Base-by-base conservation (phyloP, 1,140 invertebrate species). In the Drosophila ercepeae region DNA sequence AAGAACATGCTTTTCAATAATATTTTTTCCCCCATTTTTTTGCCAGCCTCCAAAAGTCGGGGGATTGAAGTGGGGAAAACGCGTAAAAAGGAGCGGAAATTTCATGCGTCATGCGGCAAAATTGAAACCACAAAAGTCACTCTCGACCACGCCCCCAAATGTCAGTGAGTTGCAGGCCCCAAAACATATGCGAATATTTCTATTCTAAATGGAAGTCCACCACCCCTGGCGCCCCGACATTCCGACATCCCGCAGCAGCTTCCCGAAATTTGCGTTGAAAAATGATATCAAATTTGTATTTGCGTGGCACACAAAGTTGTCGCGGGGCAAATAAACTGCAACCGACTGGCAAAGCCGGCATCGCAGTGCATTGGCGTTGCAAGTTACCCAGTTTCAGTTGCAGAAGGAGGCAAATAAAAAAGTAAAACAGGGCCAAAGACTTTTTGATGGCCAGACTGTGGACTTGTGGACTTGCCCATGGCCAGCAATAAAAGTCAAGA, bases 401-500 rank as follows among this genome's bases (percentile, higher is more conserved):
- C 44, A 63, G 25, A 39, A 27, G 11, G 29, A 11, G 29, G 29
- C 29, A 32, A n/a, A 42, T 13, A 25, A n/a, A 13, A 29, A 55
- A 50, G 18, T 16, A 34, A 57, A 34, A 68, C 16, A 27, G 45
- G 58, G 71, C 58, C 48, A 63, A 84, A 75, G 60, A 75, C 34
- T 75, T 65, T 75, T 75, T 75, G 70, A 75, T 69, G 70, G 54
- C 69, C 71, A 75, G 61, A 74, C 72, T 65, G 52, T 58, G 60
- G 71, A 52, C 72, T 67, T 65, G 52, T 58, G 60, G 71, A 52
- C 72, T 67, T 58, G 71, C 72, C 82, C 61, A 81, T 76, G 73
- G 77, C 69, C 73, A 52, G 77, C 73, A 86, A 86, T 86, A 88
- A 88, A 88, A 86, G 81, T 86, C 81, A 82, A 88, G 69, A 86